Evolutionary conservation across 1,140 invertebrate species (phyloP).

Genomic region (Drosophila chauvacae): DNA sequence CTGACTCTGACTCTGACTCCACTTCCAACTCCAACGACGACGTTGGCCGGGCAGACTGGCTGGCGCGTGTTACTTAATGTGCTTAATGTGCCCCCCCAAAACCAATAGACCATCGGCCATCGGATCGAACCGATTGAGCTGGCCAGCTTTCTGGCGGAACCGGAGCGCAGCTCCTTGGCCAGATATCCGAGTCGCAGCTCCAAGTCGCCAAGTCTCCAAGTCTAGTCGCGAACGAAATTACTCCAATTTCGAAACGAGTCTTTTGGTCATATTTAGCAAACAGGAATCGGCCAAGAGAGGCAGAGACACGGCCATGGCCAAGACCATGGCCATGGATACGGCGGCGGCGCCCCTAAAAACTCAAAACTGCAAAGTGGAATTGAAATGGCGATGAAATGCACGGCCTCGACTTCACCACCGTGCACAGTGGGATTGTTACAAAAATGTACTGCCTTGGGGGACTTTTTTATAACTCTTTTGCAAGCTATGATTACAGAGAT

Average conservation of each 20-base stretch:
- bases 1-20: not conserved
- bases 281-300: constrained; percentile 60
- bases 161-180: constrained; percentile 27
- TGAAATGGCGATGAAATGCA: constrained; percentile 84
- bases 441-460: not conserved
- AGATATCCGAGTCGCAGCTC: not conserved
- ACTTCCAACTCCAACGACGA: not conserved
- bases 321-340: not conserved
- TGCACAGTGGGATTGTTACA: constrained; percentile 30
- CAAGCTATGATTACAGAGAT: too few species aligned
- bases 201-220: constrained; percentile 25
- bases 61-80: constrained; percentile 75
- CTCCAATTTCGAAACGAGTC: constrained; percentile 82
- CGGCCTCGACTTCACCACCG: constrained; percentile 24
- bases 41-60: constrained; percentile 34
- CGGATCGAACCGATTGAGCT: constrained; percentile 13
- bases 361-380: constrained; percentile 65
- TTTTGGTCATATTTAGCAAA: constrained; percentile 84
- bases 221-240: constrained; percentile 70
- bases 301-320: not conserved
- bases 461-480: too few species aligned
- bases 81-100: constrained; percentile 17
- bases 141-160: constrained; percentile 72
- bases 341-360: constrained; percentile 36
- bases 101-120: constrained; percentile 25